Base-by-base conservation (phyloP, 2,888 invertebrate species). In the Melanargia galathea region DNA sequence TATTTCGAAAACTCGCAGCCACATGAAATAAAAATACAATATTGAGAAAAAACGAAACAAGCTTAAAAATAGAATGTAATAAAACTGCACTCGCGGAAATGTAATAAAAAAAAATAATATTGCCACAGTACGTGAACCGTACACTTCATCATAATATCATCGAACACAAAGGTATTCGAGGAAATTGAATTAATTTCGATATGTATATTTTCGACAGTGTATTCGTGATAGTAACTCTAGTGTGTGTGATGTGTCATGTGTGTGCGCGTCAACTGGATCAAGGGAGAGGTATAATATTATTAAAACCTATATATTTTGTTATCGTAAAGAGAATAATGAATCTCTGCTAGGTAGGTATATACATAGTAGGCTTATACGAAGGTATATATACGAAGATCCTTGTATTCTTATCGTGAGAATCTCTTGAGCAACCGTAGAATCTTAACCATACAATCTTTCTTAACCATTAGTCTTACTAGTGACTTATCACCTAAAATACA, bases 151-250 rank as follows among this genome's bases (percentile, higher is more conserved):
- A 49, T 43, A n/a, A n/a, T n/a, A 30, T 38, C 48, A 30, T 60
- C 55, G 49, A 48, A 60, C 51, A 57, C 58, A 55, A 59, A 65
- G 40, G 58, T 48, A 59, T 62, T 43, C 22, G 24, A 49, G 38
- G 48, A 49, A 73, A 79, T 79, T 73, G 69, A 78, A 75, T 74
- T 77, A 74, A 73, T 75, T 73, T 71, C 69, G 74, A 71, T 73
- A 80, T 81, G 81, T 72, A 71, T 75, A 77, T 78, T 69, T 48
- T 60, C 63, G 66, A 68, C 66, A 71, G 65, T 66, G 64, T 30
- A 55, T 60, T 67, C 55, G 33, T 55, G 24, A 57, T 58, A 48
- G 49, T 62, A 45, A n/a, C n/a, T n/a, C n/a, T n/a, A n/a, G n/a
- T n/a, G n/a, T 61, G 59, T 55, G 16, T 63, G 52, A 60, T 64